Percentiles rank a stretch among this genome's conserved stretches.
phyloP scores from a whole-genome alignment of 2,113 vertebrate genomes.

The Hemibagrus wyckioides region DNA sequence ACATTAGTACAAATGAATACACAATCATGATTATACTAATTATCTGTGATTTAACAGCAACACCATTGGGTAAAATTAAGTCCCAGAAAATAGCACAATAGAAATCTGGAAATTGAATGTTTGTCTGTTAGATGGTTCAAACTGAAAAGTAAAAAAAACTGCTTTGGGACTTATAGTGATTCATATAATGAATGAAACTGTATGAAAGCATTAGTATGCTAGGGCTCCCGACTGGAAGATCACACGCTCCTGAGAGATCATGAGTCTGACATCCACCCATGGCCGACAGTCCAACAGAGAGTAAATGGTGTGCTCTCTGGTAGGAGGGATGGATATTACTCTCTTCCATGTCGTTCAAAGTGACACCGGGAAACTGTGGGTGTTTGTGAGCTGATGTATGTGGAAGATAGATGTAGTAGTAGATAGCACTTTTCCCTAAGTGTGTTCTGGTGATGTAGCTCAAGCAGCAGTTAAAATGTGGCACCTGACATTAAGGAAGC shows the following conservation, averaged over 20 bases:
- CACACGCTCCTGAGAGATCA: neutral
- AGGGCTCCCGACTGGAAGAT: neutral
- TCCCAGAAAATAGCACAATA: neutral
- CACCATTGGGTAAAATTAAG: neutral
- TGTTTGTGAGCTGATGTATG: neutral
- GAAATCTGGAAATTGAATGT: neutral
- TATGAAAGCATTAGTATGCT: neutral
- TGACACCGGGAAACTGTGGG: neutral
- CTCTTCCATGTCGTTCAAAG: neutral
- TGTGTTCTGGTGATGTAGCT: neutral
- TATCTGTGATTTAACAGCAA: neutral
- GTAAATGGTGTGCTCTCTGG: neutral
- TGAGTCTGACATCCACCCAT: neutral
- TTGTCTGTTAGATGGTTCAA: neutral
- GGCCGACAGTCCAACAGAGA: neutral
- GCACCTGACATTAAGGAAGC: neutral
- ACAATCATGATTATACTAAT: neutral
- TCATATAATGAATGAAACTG: neutral
- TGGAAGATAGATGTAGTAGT: neutral
- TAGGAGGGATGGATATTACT: neutral
- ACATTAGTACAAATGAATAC: slow-evolving; percentile 9
- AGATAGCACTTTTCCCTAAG: no score
- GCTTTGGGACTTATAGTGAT: neutral
- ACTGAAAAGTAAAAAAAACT: neutral
- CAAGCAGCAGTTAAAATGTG: neutral